Conservation (phyloP, 2,113 vertebrate genomes). For the Fukomys damarensis region DNA sequence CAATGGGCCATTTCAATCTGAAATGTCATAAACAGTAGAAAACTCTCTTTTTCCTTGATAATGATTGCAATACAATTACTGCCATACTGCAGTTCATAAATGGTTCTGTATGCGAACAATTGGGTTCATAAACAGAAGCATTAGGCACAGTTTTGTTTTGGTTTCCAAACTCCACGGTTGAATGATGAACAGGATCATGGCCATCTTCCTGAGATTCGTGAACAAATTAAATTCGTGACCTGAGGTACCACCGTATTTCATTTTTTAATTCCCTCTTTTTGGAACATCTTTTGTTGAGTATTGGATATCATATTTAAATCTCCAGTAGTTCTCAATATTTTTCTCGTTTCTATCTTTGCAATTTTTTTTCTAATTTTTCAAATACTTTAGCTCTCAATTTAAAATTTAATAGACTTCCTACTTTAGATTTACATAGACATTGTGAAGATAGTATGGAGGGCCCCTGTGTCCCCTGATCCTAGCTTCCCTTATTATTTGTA, state of each 20-base stretch:
- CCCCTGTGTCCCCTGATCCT: neutral
- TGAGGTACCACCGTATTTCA: neutral
- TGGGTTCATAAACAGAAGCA: neutral
- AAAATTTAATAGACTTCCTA: neutral
- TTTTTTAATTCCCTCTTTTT: neutral
- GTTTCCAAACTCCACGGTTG: neutral
- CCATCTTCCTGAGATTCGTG: neutral
- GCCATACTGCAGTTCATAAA: neutral
- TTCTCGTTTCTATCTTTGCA: neutral
- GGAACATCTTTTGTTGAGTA: neutral
- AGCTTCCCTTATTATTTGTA: neutral
- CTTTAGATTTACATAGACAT: constrained; percentile 33
- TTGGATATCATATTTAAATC: neutral
- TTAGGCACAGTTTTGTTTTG: neutral
- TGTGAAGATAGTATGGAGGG: neutral
- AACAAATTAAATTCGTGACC: neutral
- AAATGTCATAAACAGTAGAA: neutral
- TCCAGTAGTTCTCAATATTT: neutral
- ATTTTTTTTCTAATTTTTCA: constrained; percentile 21
- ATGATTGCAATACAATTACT: neutral
- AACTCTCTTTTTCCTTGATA: neutral
- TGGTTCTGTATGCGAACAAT: neutral
- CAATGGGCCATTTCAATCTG: neutral
- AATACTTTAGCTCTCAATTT: constrained; percentile 1
- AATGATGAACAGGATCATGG: no score